These are phyloP conservation scores for Augochlora pura DNA, from an alignment of 1,140 invertebrate genomes.

Conservation along the genomic window DNA sequence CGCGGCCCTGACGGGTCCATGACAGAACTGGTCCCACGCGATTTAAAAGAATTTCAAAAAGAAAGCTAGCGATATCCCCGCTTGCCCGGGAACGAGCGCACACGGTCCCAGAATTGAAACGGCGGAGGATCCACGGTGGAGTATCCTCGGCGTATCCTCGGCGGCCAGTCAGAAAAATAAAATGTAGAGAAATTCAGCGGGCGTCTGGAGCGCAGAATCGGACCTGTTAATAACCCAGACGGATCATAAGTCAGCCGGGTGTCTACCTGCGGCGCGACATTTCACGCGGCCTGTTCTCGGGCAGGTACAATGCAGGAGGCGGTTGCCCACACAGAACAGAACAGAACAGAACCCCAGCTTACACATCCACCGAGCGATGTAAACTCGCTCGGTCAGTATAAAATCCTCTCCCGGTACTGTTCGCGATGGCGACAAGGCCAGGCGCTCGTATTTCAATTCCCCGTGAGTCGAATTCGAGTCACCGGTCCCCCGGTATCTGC, in stretches of 20 bases:
- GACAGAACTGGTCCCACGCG: too few relatives aligned
- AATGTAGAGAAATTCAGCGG: neutral
- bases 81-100: too few relatives aligned
- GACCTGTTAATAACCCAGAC: conserved; percentile 58
- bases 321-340: conserved; percentile 66
- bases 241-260: conserved; percentile 60
- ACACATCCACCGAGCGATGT: conserved; percentile 45
- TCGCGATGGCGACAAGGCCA: conserved; percentile 68
- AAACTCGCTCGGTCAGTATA: conserved; percentile 38
- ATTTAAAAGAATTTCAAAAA: too few relatives aligned
- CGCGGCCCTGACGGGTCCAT: too few relatives aligned
- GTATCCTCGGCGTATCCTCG: neutral
- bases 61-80: too few relatives aligned
- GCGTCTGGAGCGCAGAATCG: conserved; percentile 10
- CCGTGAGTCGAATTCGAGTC: conserved; percentile 70
- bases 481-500: conserved; percentile 29
- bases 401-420: conserved; percentile 51
- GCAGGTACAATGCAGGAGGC: conserved; percentile 66
- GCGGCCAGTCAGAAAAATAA: neutral
- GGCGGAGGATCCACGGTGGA: too few relatives aligned
- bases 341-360: conserved; percentile 49
- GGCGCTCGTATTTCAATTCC: conserved; percentile 71
- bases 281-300: conserved; percentile 61
- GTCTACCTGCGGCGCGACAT: conserved; percentile 62
- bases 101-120: too few relatives aligned